These are phyloP conservation scores for Cyclina sinensis DNA, from an alignment of 1,140 invertebrate genomes.

Conservation along the genomic window DNA sequence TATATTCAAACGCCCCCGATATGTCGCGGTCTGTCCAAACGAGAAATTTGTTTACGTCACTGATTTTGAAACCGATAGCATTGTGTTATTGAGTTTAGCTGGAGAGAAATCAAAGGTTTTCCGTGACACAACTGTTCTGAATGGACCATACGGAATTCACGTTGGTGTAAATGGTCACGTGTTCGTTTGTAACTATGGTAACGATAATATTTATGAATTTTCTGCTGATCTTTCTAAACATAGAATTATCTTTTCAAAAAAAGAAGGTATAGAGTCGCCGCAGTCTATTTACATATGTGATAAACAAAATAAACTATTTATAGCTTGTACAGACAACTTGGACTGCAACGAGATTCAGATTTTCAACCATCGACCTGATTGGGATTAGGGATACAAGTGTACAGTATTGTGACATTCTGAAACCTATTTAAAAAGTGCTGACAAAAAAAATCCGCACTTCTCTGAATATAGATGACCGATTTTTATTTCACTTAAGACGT, in stretches of 20 bases:
- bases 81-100: neutral
- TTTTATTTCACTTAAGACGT: too few species aligned
- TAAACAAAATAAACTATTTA: neutral
- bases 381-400: too few species aligned
- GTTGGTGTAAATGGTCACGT: neutral
- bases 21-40: neutral
- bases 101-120: neutral
- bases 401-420: too few species aligned
- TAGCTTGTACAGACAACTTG: neutral
- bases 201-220: slow-evolving; percentile 6
- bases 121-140: neutral
- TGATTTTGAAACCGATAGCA: neutral
- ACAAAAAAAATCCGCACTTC: too few species aligned
- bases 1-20: neutral
- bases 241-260: neutral
- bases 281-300: neutral
- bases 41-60: neutral
- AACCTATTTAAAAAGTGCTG: too few species aligned
- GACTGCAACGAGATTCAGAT: neutral
- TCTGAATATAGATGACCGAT: too few species aligned
- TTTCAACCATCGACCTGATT: neutral
- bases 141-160: neutral
- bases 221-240: neutral
- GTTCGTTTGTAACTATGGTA: slow-evolving; percentile 6
- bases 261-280: neutral